Conservation (phyloP, 2,113 vertebrate species). For the Mohoua ochrocephala region DNA sequence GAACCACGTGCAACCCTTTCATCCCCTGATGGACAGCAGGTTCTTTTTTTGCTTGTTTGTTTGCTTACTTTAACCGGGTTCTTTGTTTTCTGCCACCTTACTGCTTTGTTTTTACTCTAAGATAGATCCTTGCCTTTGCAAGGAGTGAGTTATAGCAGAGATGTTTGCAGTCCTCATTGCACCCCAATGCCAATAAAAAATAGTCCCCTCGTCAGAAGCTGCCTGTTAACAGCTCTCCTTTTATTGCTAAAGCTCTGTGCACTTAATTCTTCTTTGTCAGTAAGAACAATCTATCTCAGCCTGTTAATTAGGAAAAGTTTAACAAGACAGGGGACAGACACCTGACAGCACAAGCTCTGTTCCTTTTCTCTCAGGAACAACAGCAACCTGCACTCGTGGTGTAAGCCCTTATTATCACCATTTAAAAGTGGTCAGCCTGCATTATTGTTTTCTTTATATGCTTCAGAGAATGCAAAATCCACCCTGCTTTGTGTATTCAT, state of each 20-base stretch:
- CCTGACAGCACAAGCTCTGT: not conserved
- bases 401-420: not conserved
- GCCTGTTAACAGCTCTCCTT: constrained; percentile 63
- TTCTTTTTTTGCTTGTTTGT: not conserved
- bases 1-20: not conserved
- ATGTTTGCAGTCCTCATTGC: constrained; percentile 62
- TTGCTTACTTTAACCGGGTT: constrained; percentile 16
- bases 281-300: constrained; percentile 55
- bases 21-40: not conserved
- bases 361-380: not conserved
- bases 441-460: not conserved
- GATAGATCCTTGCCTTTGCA: constrained; percentile 21
- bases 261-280: constrained; percentile 62
- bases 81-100: constrained; percentile 4
- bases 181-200: constrained; percentile 49
- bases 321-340: not conserved
- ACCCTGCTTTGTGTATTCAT: not conserved
- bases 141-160: constrained; percentile 45
- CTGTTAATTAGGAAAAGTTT: constrained; percentile 58
- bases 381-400: not conserved
- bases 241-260: constrained; percentile 59
- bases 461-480: not conserved
- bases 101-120: constrained; percentile 15
- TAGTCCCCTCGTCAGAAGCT: constrained; percentile 50
- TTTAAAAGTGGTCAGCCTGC: not conserved